phyloP scores from a whole-genome alignment of 2,888 invertebrate species.

The Clunio marinus region DNA sequence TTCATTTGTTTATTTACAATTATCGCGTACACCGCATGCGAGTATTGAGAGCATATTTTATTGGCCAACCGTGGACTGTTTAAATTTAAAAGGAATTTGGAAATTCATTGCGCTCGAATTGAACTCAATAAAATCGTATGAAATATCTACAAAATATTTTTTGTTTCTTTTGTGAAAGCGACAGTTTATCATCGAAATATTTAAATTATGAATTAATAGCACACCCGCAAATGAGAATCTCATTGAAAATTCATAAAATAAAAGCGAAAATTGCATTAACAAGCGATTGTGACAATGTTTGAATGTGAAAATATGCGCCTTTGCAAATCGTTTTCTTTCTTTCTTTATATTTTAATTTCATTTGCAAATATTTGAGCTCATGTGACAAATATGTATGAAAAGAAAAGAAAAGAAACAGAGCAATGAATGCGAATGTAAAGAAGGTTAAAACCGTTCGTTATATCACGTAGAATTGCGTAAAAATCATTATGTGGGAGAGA shows the following conservation, averaged over 20 bases:
- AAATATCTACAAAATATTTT: neutral
- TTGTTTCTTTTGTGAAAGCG: neutral
- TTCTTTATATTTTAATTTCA: neutral
- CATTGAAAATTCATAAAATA: neutral
- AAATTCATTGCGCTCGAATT: neutral
- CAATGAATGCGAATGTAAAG: neutral
- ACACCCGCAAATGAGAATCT: conserved; percentile 2
- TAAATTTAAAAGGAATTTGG: neutral
- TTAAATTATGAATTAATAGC: too few species aligned
- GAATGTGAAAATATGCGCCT: conserved; percentile 8
- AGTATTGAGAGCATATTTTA: neutral
- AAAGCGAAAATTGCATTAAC: neutral
- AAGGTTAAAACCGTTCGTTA: conserved; percentile 18
- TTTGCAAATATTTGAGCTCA: conserved; percentile 21
- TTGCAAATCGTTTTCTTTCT: too few species aligned
- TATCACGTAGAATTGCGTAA: conserved; percentile 15
- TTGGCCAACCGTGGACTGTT: neutral
- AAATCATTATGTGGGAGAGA: neutral
- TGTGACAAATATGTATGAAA: conserved; percentile 13
- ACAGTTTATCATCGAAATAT: neutral
- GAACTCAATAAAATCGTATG: too few species aligned
- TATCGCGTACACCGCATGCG: conserved; percentile 7
- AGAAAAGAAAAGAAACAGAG: neutral
- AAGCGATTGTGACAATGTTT: too few species aligned
- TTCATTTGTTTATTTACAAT: conserved; percentile 26